Base-by-base conservation (phyloP, 2,888 invertebrate genomes). In the Dromius quadrimaculatus region DNA sequence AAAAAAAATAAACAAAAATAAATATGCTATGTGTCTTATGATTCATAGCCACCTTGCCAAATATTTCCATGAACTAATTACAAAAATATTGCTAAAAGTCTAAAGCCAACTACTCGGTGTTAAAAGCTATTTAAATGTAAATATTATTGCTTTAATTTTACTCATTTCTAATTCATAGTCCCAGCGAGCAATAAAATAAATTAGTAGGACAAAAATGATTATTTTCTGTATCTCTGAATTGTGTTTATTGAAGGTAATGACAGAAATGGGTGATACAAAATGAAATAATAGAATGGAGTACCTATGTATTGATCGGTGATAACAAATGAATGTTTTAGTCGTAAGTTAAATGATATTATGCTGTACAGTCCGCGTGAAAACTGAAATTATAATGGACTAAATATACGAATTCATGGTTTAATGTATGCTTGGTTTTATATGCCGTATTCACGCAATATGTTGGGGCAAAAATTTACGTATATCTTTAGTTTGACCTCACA, bases 371-470 rank as follows among this genome's bases (percentile, higher is more conserved):
- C 15, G 50, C 15, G 28, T 54, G 50, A 54, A 28, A 54, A 28
- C 47, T 50, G 11, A 13, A n/a, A 28, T 54, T 9, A 54, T 13
- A 28, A 15, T 23, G 9, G 11, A 28, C 11, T 28, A 6, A 54
- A n/a, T 47, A 15, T 47, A 54, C 17, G 50, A 54, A 54, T 23
- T 28, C 50, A 23, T 23, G 15, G 50, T 32, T 11, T 28, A 54
- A 54, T 54, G 15, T 54, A 15, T 36, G 22, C 36, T 20, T 47
- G 20, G 59, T 59, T 36, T 47, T 36, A 59, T 59, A 59, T 15
- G n/a, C 28, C 38, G 9, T 20, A 36, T 45, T 63, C 63, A 63
- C 63, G 63, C 63, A 63, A 63, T 63, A 63, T 63, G 63, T 43
- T 45, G 45, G 17, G 9, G 45, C 23, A 13, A 17, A 41, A 38